Conservation (phyloP, 2,797 vertebrate species). For the Coregonus sp. region DNA sequence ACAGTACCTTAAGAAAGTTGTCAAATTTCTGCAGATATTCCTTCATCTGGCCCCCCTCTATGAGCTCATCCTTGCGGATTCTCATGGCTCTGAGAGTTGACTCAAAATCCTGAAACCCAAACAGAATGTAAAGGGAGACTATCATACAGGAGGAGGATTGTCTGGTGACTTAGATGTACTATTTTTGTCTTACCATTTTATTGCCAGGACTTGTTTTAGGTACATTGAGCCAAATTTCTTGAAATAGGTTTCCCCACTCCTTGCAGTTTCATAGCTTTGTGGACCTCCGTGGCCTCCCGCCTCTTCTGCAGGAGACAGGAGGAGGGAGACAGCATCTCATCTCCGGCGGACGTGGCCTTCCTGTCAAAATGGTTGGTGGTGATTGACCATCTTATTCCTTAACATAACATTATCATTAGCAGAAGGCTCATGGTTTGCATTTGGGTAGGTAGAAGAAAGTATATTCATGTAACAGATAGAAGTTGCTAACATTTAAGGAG, state of each 20-base stretch:
- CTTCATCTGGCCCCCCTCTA: slow-evolving; percentile 48
- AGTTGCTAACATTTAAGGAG: not conserved
- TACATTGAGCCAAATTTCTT: not conserved
- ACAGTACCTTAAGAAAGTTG: slow-evolving; percentile 55
- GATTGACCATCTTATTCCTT: no score
- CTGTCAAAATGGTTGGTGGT: not conserved
- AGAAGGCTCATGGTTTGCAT: not conserved
- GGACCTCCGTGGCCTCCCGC: slow-evolving; percentile 9
- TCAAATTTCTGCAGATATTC: slow-evolving; percentile 52
- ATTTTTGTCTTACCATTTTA: not conserved
- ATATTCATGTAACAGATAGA: not conserved
- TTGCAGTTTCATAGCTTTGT: slow-evolving; percentile 16
- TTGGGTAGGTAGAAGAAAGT: not conserved
- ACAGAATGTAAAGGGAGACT: not conserved
- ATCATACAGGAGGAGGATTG: not conserved
- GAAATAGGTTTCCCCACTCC: slow-evolving; percentile 6
- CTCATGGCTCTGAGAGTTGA: slow-evolving; percentile 8
- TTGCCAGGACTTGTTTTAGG: not conserved
- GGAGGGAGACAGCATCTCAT: slow-evolving; percentile 4
- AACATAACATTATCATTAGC: not conserved
- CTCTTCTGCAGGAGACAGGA: slow-evolving; percentile 20
- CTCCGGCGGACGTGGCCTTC: not conserved
- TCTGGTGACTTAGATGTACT: not conserved
- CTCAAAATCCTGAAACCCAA: slow-evolving; percentile 16
- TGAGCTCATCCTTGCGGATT: slow-evolving; percentile 53